Conservation (phyloP, 2,113 vertebrate genomes). For the Mustela nigripes region DNA sequence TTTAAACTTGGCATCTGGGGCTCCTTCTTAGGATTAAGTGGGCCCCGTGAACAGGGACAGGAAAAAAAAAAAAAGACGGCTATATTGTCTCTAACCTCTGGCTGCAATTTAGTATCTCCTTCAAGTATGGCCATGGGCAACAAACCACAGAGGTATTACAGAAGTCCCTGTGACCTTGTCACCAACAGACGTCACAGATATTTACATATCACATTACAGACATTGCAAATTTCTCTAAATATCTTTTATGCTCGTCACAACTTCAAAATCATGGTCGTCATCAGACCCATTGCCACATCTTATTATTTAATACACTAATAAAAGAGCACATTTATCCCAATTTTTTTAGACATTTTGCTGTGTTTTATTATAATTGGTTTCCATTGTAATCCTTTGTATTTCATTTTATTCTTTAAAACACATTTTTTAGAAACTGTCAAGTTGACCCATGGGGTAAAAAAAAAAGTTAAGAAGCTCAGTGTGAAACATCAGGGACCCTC, state of each 20-base stretch:
- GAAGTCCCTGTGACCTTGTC: constrained; percentile 62
- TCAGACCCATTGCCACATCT: not conserved
- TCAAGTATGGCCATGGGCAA: not conserved
- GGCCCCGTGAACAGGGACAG: not conserved
- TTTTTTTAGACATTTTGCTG: not conserved
- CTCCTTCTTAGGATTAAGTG: not conserved
- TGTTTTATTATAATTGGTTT: not conserved
- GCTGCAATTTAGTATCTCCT: constrained; percentile 9
- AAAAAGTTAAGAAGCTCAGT: not conserved
- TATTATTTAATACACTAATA: not conserved
- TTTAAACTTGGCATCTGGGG: not conserved
- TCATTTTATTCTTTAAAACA: not conserved
- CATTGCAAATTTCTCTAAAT: not conserved
- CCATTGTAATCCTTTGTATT: not conserved
- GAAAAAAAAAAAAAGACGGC: not conserved
- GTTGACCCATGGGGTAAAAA: not conserved
- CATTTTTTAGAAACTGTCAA: not conserved
- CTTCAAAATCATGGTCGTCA: not conserved
- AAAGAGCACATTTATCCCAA: not conserved
- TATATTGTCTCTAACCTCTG: not conserved
- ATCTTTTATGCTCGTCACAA: not conserved
- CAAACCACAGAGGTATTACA: constrained; percentile 8
- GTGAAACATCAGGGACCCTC: not conserved
- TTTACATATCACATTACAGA: not conserved
- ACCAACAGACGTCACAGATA: constrained; percentile 13